A percentile compares a stretch with the other conserved stretches of the same genome.
Evolutionary conservation across 2,113 vertebrate species (phyloP).

Genomic region (Cyanoramphus novaezelandiae): DNA sequence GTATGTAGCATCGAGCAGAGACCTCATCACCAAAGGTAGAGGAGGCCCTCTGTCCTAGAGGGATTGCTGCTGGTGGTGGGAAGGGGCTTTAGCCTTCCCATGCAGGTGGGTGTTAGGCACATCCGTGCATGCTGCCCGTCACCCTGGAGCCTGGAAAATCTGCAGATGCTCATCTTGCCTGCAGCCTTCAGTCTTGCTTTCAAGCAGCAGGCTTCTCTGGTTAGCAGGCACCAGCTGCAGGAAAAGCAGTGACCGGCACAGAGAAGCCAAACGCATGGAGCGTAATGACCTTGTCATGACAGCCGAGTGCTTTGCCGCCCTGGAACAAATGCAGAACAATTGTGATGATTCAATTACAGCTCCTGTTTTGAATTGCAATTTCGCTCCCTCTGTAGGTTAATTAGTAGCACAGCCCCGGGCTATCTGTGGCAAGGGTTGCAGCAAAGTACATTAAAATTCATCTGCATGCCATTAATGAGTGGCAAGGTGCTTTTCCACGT

Average conservation of each 20-base stretch:
- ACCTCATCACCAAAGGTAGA: neutral
- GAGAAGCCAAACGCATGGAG: neutral
- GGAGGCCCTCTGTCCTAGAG: neutral
- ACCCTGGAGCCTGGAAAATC: neutral
- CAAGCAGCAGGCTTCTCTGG: neutral
- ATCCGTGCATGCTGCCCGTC: neutral
- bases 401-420: slow-evolving; percentile 64
- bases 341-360: slow-evolving; percentile 68
- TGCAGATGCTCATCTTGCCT: neutral
- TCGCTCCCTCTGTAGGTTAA: slow-evolving; percentile 71
- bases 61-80: no score
- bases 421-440: neutral
- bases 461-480: slow-evolving; percentile 23
- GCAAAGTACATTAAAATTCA: slow-evolving; percentile 30
- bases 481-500: neutral
- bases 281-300: slow-evolving; percentile 32
- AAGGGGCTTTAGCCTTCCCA: neutral
- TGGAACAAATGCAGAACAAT: slow-evolving; percentile 63
- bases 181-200: neutral
- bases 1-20: neutral
- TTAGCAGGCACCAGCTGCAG: neutral
- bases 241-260: neutral
- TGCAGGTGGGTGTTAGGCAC: neutral
- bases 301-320: slow-evolving; percentile 16
- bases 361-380: slow-evolving; percentile 58